Percentiles rank a stretch among this genome's conserved stretches.
phyloP scores from a whole-genome alignment of 2,797 vertebrate genomes.

The Darevskia mixta region DNA sequence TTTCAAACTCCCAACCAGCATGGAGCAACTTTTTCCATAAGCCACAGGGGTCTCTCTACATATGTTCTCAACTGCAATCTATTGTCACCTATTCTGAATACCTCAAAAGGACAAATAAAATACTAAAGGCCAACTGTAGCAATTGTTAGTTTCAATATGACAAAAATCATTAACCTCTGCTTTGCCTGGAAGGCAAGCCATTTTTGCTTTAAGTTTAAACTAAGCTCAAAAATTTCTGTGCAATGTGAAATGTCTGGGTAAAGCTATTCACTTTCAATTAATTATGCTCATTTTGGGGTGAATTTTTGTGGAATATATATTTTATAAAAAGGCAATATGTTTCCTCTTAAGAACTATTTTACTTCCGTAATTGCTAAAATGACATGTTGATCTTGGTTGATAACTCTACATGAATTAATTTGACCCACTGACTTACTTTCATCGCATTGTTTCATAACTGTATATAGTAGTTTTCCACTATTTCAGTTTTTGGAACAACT shows the following conservation, averaged over 20 bases:
- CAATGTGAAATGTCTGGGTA: slow-evolving; percentile 42
- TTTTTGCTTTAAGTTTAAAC: slow-evolving; percentile 66
- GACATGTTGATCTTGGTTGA: slow-evolving; percentile 45
- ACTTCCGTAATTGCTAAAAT: slow-evolving; percentile 21
- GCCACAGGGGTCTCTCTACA: slow-evolving; percentile 97
- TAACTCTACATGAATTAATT: slow-evolving; percentile 46
- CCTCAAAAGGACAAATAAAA: slow-evolving; percentile 93
- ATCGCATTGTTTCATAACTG: slow-evolving; percentile 36
- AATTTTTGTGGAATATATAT: slow-evolving; percentile 21
- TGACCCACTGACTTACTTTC: slow-evolving; percentile 53
- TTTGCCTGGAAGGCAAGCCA: slow-evolving; percentile 84
- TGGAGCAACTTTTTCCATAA: slow-evolving; percentile 91
- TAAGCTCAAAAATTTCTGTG: slow-evolving; percentile 61
- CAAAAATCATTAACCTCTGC: slow-evolving; percentile 89
- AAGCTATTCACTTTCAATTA: slow-evolving; percentile 48
- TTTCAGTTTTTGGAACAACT: slow-evolving; percentile 53
- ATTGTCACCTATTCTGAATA: slow-evolving; percentile 98
- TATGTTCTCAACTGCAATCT: slow-evolving; percentile 99
- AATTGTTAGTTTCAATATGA: slow-evolving; percentile 97
- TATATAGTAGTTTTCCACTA: slow-evolving; percentile 36
- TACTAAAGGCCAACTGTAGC: slow-evolving; percentile 96
- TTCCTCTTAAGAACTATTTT: slow-evolving; percentile 39
- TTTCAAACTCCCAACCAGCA: slow-evolving; percentile 91
- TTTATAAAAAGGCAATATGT: slow-evolving; percentile 60
- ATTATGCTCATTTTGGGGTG: slow-evolving; percentile 48